Evolutionary conservation across 2,888 invertebrate species (phyloP).

Genomic region (Drosophila quinaria): DNA sequence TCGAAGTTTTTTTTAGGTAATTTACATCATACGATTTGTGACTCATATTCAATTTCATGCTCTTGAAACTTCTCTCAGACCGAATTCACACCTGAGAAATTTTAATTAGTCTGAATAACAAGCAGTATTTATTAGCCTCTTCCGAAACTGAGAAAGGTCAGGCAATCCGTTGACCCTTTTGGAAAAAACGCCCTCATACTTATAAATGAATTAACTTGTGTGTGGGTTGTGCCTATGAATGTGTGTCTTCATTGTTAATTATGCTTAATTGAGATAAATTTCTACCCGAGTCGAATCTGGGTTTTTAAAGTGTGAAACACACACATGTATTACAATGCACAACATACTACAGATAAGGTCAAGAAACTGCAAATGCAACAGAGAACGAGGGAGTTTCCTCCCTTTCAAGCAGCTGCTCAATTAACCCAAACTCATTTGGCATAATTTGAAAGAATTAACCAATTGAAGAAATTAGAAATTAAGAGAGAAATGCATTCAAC

Average conservation of each 20-base stretch:
- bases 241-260: slow-evolving; percentile 65
- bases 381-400: slow-evolving; percentile 15
- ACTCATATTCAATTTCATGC: slow-evolving; percentile 36
- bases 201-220: slow-evolving; percentile 9
- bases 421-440: slow-evolving; percentile 76
- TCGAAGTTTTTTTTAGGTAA: background rate
- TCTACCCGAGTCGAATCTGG: slow-evolving; percentile 43
- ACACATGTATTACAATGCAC: slow-evolving; percentile 24
- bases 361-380: slow-evolving; percentile 60
- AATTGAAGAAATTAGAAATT: slow-evolving; percentile 66
- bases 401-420: slow-evolving; percentile 33
- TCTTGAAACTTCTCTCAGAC: slow-evolving; percentile 4
- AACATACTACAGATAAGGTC: slow-evolving; percentile 46
- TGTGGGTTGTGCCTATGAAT: slow-evolving; percentile 15
- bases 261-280: slow-evolving; percentile 68
- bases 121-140: slow-evolving; percentile 18
- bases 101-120: slow-evolving; percentile 52
- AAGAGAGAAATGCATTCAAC: slow-evolving; percentile 30
- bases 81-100: slow-evolving; percentile 34
- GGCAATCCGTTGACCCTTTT: slow-evolving; percentile 25
- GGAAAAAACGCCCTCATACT: slow-evolving; percentile 19
- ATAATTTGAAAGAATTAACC: slow-evolving; percentile 75
- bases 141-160: slow-evolving; percentile 42
- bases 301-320: slow-evolving; percentile 65
- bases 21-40: slow-evolving; percentile 17